Percentiles rank a stretch among this genome's conserved stretches.
phyloP scores from a whole-genome alignment of 30 jellyfish, hydroid and myxozoan species.

The Euphysa ruthae region DNA sequence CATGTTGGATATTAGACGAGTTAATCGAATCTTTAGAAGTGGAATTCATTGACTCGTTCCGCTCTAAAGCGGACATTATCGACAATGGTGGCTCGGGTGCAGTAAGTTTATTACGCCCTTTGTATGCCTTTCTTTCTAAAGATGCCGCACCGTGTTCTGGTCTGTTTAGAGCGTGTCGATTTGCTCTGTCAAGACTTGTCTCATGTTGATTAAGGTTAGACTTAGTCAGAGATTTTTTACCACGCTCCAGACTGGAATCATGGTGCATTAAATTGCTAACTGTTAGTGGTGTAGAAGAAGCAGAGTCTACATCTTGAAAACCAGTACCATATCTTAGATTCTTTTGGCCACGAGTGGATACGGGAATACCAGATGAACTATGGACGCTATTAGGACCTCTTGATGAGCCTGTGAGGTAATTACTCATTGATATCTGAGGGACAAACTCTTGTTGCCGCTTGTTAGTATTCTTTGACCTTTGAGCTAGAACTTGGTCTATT shows the following conservation, averaged over 20 bases:
- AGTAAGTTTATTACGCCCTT: background rate
- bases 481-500: constrained; percentile 86
- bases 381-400: constrained; percentile 72
- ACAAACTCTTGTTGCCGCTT: constrained; percentile 55
- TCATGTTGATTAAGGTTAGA: constrained; percentile 85
- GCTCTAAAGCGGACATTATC: constrained; percentile 82
- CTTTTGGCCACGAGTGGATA: constrained; percentile 38
- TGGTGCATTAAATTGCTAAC: constrained; percentile 76
- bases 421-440: constrained; percentile 85
- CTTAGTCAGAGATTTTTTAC: constrained; percentile 66
- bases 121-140: background rate
- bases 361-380: constrained; percentile 36
- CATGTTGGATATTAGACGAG: constrained; percentile 38
- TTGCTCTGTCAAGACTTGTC: constrained; percentile 78
- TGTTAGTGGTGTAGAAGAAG: constrained; percentile 73
- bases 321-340: constrained; percentile 52
- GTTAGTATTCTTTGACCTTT: constrained; percentile 44
- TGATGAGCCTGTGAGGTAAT: constrained; percentile 62
- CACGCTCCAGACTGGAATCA: constrained; percentile 87
- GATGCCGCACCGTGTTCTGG: constrained; percentile 21
- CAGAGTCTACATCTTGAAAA: constrained; percentile 41
- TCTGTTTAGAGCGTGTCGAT: constrained; percentile 6
- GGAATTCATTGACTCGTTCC: constrained; percentile 85
- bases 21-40: constrained; percentile 70
- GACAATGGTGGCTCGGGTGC: constrained; percentile 72